Conservation (phyloP, 2,888 invertebrate genomes). For the Steinernema carpocapsae region DNA sequence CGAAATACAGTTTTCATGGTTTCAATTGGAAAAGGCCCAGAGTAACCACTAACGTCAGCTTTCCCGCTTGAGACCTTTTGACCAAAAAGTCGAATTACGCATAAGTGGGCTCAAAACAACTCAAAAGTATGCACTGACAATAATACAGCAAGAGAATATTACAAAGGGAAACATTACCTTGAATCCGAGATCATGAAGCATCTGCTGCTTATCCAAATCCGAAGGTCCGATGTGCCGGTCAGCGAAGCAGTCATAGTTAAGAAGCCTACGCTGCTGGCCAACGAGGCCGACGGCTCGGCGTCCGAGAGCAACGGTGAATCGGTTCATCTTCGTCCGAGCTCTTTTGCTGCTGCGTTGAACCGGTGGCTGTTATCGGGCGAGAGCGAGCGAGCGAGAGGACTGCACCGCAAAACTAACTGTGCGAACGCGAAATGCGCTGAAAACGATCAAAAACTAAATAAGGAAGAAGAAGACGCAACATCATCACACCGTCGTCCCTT, state of each 20-base stretch:
- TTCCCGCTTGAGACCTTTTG: no score
- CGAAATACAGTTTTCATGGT: no score
- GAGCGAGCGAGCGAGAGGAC: neutral
- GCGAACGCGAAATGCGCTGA: slow-evolving; percentile 25
- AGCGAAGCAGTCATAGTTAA: slow-evolving; percentile 54
- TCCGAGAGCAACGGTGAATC: slow-evolving; percentile 12
- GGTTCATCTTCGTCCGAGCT: slow-evolving; percentile 5
- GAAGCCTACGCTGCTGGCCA: slow-evolving; percentile 5
- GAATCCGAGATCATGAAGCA: slow-evolving; percentile 66
- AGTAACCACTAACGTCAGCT: no score
- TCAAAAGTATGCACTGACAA: neutral
- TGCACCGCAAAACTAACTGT: neutral
- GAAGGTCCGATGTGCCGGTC: slow-evolving; percentile 65
- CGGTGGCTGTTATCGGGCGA: neutral
- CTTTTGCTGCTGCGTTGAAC: neutral
- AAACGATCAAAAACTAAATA: slow-evolving; percentile 27
- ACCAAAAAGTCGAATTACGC: no score
- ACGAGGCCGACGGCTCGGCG: slow-evolving; percentile 14
- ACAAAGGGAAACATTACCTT: slow-evolving; percentile 58
- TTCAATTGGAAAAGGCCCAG: no score
- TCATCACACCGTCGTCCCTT: slow-evolving; percentile 23
- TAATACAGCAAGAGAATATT: no score
- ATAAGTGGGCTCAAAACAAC: no score
- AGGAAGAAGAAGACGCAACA: slow-evolving; percentile 14
- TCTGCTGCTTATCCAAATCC: slow-evolving; percentile 65